A percentile compares a stretch with the other conserved stretches of the same genome.
These are phyloP conservation scores for Synanthedon vespiformis DNA, from an alignment of 2,888 invertebrate species.

Conservation along the genomic window DNA sequence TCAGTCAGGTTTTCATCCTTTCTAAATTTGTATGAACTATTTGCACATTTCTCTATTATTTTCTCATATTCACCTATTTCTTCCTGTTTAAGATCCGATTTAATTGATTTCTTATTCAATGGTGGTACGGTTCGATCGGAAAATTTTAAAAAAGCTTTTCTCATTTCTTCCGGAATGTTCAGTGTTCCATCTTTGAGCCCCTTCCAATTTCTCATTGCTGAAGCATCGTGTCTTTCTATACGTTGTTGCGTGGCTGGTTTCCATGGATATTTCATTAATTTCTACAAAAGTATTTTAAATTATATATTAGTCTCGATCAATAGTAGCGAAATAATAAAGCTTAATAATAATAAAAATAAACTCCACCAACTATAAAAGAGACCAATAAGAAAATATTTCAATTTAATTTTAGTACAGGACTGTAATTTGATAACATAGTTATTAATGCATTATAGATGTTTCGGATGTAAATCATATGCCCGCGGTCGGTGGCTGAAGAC, in stretches of 20 bases:
- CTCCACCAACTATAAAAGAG: too few relatives aligned
- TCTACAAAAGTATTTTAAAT: slow-evolving; percentile 41
- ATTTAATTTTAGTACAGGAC: too few relatives aligned
- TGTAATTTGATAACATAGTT: too few relatives aligned
- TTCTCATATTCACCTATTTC: slow-evolving; percentile 58
- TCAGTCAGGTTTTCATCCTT: slow-evolving; percentile 2
- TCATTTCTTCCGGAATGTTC: slow-evolving; percentile 50
- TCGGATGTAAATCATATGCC: too few relatives aligned
- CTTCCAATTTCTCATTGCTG: slow-evolving; percentile 78
- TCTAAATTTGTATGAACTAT: slow-evolving; percentile 15
- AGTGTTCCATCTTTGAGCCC: slow-evolving; percentile 70
- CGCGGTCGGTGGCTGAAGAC: too few relatives aligned
- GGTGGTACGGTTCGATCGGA: slow-evolving; percentile 68
- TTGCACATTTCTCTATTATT: slow-evolving; percentile 56
- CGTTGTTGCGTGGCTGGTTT: slow-evolving; percentile 65
- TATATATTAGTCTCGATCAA: too few relatives aligned
- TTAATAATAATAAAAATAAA: too few relatives aligned
- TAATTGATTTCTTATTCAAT: slow-evolving; percentile 37
- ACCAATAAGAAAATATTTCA: too few relatives aligned
- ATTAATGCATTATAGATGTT: too few relatives aligned
- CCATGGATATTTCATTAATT: slow-evolving; percentile 77
- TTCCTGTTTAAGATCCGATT: slow-evolving; percentile 35
- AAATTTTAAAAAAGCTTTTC: slow-evolving; percentile 76
- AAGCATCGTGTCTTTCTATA: slow-evolving; percentile 74
- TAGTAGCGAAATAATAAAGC: too few relatives aligned